Conservation (phyloP, 2,797 vertebrate species). For the Girardinus metallicus region DNA sequence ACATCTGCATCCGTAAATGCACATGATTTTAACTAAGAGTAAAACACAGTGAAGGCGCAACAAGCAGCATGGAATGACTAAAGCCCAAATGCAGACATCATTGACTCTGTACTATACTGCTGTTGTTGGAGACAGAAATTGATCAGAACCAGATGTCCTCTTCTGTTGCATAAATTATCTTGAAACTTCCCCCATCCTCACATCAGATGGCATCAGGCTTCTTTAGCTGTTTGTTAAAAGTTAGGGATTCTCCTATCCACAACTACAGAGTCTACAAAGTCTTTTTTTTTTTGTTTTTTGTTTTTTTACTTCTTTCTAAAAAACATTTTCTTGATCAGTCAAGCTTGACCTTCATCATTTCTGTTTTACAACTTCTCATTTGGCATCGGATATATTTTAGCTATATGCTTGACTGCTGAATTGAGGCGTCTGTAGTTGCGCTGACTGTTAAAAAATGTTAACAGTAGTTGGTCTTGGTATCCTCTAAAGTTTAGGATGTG, state of each 20-base stretch:
- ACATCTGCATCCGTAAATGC: constrained; percentile 40
- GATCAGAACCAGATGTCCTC: neutral
- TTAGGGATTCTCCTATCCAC: neutral
- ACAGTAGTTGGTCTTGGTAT: neutral
- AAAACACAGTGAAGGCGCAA: neutral
- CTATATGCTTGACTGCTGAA: no score
- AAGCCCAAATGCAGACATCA: neutral
- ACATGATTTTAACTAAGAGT: constrained; percentile 56
- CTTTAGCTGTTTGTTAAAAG: neutral
- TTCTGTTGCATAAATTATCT: neutral
- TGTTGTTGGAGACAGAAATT: neutral
- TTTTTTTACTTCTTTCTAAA: neutral
- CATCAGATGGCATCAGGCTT: neutral
- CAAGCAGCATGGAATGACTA: neutral
- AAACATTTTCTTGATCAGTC: neutral
- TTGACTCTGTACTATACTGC: neutral
- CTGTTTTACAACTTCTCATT: neutral
- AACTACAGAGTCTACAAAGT: neutral
- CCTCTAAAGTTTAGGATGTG: neutral
- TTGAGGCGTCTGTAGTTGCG: neutral
- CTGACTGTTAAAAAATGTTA: neutral
- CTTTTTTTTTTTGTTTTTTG: no score
- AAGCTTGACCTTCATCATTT: neutral
- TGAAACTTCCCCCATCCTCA: neutral
- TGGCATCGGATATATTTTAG: neutral